Evolutionary conservation across 2,888 invertebrate species (phyloP), one percentile per base, ranked within the genome.

Genomic region (Amphimallon solstitiale): DNA sequence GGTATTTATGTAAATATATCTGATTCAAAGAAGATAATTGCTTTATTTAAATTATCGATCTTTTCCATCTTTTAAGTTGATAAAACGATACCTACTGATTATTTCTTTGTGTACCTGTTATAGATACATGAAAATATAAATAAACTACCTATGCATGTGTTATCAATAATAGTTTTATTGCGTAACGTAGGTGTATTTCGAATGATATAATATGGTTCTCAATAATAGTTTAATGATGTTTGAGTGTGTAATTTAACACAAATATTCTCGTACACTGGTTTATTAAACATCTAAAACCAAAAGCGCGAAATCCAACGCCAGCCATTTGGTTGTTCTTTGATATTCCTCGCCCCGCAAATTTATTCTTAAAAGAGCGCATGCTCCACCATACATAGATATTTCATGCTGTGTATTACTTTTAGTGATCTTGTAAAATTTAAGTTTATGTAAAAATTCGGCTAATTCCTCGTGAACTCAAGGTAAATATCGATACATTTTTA

Each of bases 401-500:
- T 75, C 72, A 73, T 72, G 70, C 70, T 69, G 70, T 70, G 69
- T 72, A 70, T 43, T 69, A 77, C 72, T 76, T 76, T 75, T 70
- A 72, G 72, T 73, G 74, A 73, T 75, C 73, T 77, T 76, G 73
- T 65, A 74, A 77, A 77, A 77, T 76, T 74, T 72, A 76, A 77
- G 72, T 74, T 77, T 74, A 67, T 68, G 68, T 67, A 67, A 68
- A 70, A 71, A 66, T 48, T 46, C 38, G 65, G 69, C 61, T 34
- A 48, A 68, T 64, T 68, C 59, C 45, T 37, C 38, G 21, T 60
- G 46, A 67, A 66, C 37, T 66, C 38, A 71, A 75, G 76, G 76
- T 77, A 75, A 72, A 69, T 73, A 70, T 67, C 43, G 60, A 65
- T 70, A 63, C 67, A 71, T 71, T 75, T 72, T 71, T 67, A 15